Evolutionary conservation across 2,888 invertebrate species (phyloP).

Genomic region (Nipponacmea schrenckii): DNA sequence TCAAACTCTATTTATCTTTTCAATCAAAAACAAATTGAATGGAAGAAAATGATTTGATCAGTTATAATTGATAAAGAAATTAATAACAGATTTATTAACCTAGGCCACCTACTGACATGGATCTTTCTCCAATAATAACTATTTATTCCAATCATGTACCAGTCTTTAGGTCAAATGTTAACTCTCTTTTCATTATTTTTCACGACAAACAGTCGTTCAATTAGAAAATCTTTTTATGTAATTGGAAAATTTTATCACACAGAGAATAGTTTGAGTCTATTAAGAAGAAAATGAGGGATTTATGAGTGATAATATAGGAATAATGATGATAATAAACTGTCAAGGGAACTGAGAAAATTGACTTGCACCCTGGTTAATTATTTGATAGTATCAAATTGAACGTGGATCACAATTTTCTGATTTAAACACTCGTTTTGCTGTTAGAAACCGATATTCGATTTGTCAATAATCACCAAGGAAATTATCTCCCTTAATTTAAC

Average conservation of each 20-base stretch:
- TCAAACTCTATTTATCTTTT: neutral
- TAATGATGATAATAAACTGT: slow-evolving; percentile 5
- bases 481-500: slow-evolving; percentile 1
- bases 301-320: slow-evolving; percentile 5
- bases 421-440: slow-evolving; percentile 4
- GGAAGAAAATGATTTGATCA: slow-evolving; percentile 1
- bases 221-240: slow-evolving; percentile 3
- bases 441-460: neutral
- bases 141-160: no score
- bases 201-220: neutral
- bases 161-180: slow-evolving; percentile 1
- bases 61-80: neutral
- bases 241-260: slow-evolving; percentile 1
- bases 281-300: neutral
- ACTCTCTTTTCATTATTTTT: neutral
- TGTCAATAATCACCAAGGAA: neutral
- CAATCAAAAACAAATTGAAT: slow-evolving; percentile 3
- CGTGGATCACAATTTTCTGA: neutral
- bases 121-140: neutral
- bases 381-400: slow-evolving; percentile 3
- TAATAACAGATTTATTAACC: slow-evolving; percentile 1
- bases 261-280: neutral
- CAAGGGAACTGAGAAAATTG: slow-evolving; percentile 1
- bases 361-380: slow-evolving; percentile 8
- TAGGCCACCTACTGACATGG: neutral